Percentiles rank a stretch among this genome's conserved stretches.
phyloP scores from a whole-genome alignment of 2,113 vertebrate genomes.

The Microcebus ravelobensis region DNA sequence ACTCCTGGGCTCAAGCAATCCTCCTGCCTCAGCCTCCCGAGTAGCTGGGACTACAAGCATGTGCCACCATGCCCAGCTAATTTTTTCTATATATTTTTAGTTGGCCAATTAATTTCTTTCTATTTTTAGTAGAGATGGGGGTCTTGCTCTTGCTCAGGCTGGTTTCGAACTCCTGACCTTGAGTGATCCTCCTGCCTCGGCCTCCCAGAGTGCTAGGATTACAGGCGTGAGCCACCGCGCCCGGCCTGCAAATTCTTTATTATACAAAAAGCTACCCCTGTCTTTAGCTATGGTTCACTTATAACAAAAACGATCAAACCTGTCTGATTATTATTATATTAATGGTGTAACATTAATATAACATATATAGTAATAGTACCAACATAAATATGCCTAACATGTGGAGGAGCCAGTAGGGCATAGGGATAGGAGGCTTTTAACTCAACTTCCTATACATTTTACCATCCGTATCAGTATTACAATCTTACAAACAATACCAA shows the following conservation, averaged over 20 bases:
- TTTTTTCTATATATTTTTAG: no score
- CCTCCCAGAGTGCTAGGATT: no score
- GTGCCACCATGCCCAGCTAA: no score
- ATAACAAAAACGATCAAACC: neutral
- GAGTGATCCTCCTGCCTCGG: no score
- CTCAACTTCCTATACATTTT: neutral
- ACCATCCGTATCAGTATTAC: neutral
- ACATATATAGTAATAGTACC: neutral
- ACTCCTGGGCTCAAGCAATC: no score
- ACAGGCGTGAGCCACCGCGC: no score
- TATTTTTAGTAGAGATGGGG: no score
- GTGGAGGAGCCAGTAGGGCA: neutral
- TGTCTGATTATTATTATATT: neutral
- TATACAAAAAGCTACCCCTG: neutral
- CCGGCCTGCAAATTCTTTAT: neutral
- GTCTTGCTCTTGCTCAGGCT: no score
- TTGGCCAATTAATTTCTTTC: no score
- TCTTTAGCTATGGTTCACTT: neutral
- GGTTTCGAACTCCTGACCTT: no score
- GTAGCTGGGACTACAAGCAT: no score
- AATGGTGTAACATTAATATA: neutral
- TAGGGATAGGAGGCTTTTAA: neutral
- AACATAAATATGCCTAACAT: neutral
- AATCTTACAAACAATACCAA: neutral
- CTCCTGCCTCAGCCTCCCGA: no score